A percentile compares a stretch with the other conserved stretches of the same genome.
These are phyloP conservation scores for Chirona hameri DNA, from an alignment of 2,888 invertebrate genomes.

Conservation along the genomic window DNA sequence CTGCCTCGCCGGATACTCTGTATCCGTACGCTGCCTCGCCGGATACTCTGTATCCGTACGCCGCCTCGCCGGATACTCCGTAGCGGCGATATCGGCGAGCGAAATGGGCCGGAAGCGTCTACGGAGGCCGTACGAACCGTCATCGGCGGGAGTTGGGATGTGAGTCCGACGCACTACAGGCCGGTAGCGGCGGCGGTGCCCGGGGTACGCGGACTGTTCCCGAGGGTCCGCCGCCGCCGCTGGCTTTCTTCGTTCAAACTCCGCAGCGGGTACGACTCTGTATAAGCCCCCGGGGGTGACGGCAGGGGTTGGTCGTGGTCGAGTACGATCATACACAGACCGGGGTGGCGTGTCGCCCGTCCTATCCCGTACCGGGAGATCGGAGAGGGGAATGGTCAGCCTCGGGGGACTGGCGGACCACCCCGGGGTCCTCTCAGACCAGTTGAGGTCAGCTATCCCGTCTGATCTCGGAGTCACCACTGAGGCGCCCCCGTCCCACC, in stretches of 20 bases:
- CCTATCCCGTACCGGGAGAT: not conserved
- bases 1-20: too few relatives aligned
- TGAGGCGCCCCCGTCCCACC: not conserved
- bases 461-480: not conserved
- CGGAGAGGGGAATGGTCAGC: not conserved
- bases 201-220: not conserved
- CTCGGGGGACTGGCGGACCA: not conserved
- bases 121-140: not conserved
- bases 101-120: not conserved
- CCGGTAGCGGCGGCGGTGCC: not conserved
- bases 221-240: not conserved
- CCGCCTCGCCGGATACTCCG: not conserved
- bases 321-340: not conserved
- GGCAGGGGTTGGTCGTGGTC: not conserved
- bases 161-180: not conserved
- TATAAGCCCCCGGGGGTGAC: not conserved
- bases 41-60: too few relatives aligned
- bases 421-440: not conserved
- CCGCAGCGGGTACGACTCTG: not conserved
- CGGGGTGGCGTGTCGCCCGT: not conserved
- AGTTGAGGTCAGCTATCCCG: too few relatives aligned
- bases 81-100: not conserved
- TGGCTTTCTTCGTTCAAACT: not conserved
- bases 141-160: not conserved
- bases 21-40: too few relatives aligned